Evolutionary conservation across 2,797 vertebrate species (phyloP), one percentile per base, ranked within the genome.

Genomic region (Nyctalus aviator): DNA sequence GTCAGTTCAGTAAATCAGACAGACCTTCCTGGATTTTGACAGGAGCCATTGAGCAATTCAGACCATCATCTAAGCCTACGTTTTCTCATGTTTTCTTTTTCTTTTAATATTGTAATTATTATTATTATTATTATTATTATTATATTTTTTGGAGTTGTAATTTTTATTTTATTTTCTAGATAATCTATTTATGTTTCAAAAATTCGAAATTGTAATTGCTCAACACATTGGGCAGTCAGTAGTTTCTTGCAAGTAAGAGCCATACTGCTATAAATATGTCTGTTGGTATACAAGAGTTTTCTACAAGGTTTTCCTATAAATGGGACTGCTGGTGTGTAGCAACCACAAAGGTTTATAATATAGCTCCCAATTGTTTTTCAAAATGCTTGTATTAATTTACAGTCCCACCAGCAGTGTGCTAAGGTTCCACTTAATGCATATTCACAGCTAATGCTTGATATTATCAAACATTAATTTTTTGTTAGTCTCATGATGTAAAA

Each of bases 391-490:
- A 55, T 91, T 81, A 71, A 64, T 88, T 93, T 76, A 35, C 2
- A 57, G 6, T 44, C 59, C 76, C 20, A 69, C 12, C 44, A 78
- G 59, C n/a, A 88, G 6, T 27, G 1, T 48, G 23, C 37, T 8
- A 10, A 55, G n/a, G 10, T 90, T 94, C 25, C 53, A 68, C 8
- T 59, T 73, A 72, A 84, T 46, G 30, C 84, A 68, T 89, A 85
- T 71, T 88, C 30, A 89, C 17, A 44, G 72, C 53, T 35, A 30
- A 85, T 59, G 71, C 75, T 88, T 93, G 71, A 57, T 77, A 55
- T 41, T 46, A 72, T 41, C 44, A 81, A 46, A 81, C 30, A 57
- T 78, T 77, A 17, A n/a, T 37, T 62, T 86, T 89, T 92, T 69
- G 9, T 25, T 50, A 84, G 4, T 86, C 20, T 35, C 20, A 8